Percentiles rank a stretch among this genome's conserved stretches.
phyloP scores from a whole-genome alignment of 2,888 invertebrate genomes.

The Euphydryas editha region DNA sequence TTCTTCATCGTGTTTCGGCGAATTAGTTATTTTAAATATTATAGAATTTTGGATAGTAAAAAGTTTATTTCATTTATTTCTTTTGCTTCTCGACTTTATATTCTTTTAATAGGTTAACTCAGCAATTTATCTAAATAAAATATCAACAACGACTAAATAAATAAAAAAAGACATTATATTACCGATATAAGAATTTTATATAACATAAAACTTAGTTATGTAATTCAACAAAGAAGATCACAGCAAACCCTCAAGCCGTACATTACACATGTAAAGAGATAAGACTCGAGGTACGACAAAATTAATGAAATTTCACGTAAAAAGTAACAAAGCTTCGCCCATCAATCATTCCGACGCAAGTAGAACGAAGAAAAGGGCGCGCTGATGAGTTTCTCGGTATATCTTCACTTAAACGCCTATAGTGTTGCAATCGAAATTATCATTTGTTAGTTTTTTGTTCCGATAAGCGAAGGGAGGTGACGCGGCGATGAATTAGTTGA shows the following conservation, averaged over 20 bases:
- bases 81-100: no score
- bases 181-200: no score
- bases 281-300: constrained; percentile 18
- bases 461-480: not conserved
- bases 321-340: constrained; percentile 32
- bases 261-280: constrained; percentile 21
- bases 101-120: no score
- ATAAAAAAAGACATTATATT: no score
- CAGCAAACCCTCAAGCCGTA: not conserved
- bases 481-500: not conserved
- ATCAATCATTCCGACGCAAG: constrained; percentile 37
- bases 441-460: constrained; percentile 24
- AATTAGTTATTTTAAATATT: no score
- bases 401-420: constrained; percentile 22
- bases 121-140: no score
- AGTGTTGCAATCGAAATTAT: constrained; percentile 21
- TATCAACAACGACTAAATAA: no score
- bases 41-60: no score
- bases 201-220: no score
- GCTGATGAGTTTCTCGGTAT: constrained; percentile 29
- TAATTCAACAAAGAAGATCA: not conserved
- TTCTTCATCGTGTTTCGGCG: no score
- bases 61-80: no score
- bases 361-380: constrained; percentile 20
- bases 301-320: constrained; percentile 23